Evolutionary conservation across 2,888 invertebrate genomes (phyloP).

Genomic region (Dryomyza anilis): DNA sequence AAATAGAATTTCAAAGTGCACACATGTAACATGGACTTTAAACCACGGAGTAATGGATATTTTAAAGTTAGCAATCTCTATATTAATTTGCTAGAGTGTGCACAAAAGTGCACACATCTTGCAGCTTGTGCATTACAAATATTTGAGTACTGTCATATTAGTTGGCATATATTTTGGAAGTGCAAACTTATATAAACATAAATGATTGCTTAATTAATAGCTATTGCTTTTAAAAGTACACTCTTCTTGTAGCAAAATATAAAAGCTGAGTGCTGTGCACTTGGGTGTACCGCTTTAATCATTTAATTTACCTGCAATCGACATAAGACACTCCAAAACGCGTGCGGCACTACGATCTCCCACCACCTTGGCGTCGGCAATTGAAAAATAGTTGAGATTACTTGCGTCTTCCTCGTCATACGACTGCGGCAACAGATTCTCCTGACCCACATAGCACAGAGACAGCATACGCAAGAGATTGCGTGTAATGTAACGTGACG

Average conservation of each 20-base stretch:
- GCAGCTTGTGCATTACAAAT: too few relatives aligned
- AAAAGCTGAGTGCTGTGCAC: too few relatives aligned
- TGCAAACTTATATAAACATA: too few relatives aligned
- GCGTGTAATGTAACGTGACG: slow-evolving; percentile 86
- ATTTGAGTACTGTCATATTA: not conserved
- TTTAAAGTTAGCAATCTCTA: too few relatives aligned
- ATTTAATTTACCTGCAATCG: slow-evolving; percentile 74
- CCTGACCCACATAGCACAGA: slow-evolving; percentile 87
- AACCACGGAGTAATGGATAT: too few relatives aligned
- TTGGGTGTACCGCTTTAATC: not conserved
- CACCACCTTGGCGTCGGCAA: slow-evolving; percentile 70
- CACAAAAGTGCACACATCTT: too few relatives aligned
- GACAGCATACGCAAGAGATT: slow-evolving; percentile 93
- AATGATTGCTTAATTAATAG: too few relatives aligned
- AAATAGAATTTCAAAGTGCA: not conserved
- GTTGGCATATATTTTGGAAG: too few relatives aligned
- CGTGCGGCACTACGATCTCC: slow-evolving; percentile 84
- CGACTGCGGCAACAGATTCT: slow-evolving; percentile 68
- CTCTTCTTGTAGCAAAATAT: too few relatives aligned
- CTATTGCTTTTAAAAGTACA: too few relatives aligned
- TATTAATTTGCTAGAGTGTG: too few relatives aligned
- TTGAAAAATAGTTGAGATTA: slow-evolving; percentile 68
- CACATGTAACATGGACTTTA: not conserved
- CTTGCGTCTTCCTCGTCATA: slow-evolving; percentile 49
- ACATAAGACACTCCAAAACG: slow-evolving; percentile 88